phyloP scores from a whole-genome alignment of 2,888 invertebrate genomes.

The Spodoptera picta region DNA sequence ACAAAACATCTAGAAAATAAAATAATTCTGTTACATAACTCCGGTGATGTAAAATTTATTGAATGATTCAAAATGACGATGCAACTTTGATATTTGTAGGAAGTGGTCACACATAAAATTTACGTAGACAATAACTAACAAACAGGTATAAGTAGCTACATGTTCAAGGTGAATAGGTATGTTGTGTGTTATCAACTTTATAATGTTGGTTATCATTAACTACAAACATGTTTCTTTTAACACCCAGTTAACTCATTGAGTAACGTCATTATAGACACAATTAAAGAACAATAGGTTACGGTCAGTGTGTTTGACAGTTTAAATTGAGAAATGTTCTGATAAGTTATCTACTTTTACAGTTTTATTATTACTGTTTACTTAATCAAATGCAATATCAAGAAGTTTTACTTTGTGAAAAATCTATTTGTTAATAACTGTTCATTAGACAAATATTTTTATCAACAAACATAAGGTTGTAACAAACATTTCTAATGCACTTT shows the following conservation, averaged over 20 bases:
- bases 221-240: background rate
- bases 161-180: slow-evolving; percentile 30
- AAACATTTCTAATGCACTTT: no score
- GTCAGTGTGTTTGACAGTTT: no score
- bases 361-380: background rate
- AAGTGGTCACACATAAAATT: slow-evolving; percentile 17
- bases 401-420: no score
- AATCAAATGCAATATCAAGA: no score
- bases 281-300: no score
- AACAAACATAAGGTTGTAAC: no score
- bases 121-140: slow-evolving; percentile 30
- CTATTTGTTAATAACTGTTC: no score
- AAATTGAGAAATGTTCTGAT: slow-evolving; percentile 8
- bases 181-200: slow-evolving; percentile 11
- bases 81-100: slow-evolving; percentile 16
- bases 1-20: no score
- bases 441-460: no score
- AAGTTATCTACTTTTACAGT: slow-evolving; percentile 17
- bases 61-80: slow-evolving; percentile 25
- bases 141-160: slow-evolving; percentile 8
- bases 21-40: no score
- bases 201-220: slow-evolving; percentile 8
- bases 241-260: background rate
- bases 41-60: background rate
- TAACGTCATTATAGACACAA: no score